Conservation (phyloP, 2,797 vertebrate species). For the Cyclopterus lumpus region DNA sequence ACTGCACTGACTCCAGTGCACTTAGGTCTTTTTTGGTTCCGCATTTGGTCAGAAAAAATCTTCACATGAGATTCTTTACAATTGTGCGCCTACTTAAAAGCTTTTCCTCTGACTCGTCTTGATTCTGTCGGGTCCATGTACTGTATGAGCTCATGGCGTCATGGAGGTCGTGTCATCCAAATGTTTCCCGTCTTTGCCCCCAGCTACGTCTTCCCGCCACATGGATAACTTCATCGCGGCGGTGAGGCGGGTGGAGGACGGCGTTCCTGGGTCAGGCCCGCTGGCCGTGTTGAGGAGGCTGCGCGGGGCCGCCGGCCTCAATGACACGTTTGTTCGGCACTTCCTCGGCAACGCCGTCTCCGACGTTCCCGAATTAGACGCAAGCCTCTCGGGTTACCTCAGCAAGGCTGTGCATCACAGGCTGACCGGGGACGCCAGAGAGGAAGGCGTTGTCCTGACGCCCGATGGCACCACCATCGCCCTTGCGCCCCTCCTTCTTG, state of each 20-base stretch:
- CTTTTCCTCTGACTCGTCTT: background rate
- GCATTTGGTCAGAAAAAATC: background rate
- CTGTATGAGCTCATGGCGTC: background rate
- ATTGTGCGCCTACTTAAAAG: background rate
- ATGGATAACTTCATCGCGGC: conserved; percentile 82
- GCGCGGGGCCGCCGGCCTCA: conserved; percentile 54
- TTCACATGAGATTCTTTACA: background rate
- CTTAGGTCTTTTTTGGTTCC: background rate
- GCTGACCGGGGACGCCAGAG: conserved; percentile 55
- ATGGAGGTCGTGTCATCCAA: background rate
- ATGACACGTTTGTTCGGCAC: conserved; percentile 46
- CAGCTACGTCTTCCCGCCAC: conserved; percentile 65
- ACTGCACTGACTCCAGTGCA: background rate
- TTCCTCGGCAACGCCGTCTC: conserved; percentile 61
- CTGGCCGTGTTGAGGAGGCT: conserved; percentile 59
- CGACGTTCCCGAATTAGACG: conserved; percentile 17
- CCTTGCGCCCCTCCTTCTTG: conserved; percentile 83
- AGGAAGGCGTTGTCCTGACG: conserved; percentile 85
- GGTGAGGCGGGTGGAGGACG: conserved; percentile 76
- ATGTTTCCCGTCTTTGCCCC: background rate
- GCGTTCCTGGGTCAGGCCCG: conserved; percentile 20
- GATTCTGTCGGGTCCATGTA: background rate
- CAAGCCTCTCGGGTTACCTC: conserved; percentile 65
- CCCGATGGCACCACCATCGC: conserved; percentile 89
- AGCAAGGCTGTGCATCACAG: conserved; percentile 60